phyloP scores from a whole-genome alignment of 2,113 vertebrate species.

The Delphinus delphis region DNA sequence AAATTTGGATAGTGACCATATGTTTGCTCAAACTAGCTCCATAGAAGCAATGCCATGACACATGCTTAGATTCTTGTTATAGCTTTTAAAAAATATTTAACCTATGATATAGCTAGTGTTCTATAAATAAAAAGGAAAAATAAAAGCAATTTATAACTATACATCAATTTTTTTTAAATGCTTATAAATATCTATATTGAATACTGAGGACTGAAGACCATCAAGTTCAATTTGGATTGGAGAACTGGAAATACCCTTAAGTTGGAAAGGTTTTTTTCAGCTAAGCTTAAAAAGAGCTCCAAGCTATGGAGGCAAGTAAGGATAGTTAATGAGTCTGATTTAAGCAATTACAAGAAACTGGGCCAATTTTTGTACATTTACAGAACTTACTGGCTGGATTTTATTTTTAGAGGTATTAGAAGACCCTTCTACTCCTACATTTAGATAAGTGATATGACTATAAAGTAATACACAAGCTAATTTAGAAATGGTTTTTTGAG shows the following conservation, averaged over 20 bases:
- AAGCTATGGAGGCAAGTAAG: not conserved
- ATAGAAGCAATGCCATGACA: not conserved
- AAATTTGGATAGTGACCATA: not conserved
- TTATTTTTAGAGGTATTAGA: constrained; percentile 42
- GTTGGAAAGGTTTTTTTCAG: not conserved
- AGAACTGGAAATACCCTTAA: constrained; percentile 14
- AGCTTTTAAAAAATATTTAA: not conserved
- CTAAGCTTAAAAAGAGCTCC: not conserved
- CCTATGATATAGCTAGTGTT: constrained; percentile 6
- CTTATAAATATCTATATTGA: constrained; percentile 6
- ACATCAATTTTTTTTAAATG: not conserved
- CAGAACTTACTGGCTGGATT: constrained; percentile 14
- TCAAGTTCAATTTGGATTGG: not conserved
- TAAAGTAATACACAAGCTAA: constrained; percentile 12
- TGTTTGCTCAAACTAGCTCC: constrained; percentile 4
- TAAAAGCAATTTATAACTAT: not conserved
- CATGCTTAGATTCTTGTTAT: not conserved
- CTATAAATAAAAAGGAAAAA: constrained; percentile 39
- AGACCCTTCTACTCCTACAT: not conserved
- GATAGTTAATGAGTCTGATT: not conserved
- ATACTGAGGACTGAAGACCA: not conserved
- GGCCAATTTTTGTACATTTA: not conserved
- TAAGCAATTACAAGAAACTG: not conserved
- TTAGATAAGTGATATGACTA: not conserved
- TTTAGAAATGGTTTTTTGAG: constrained; percentile 8